phyloP scores from a whole-genome alignment of 2,797 vertebrate species.

The Sternotherus odoratus region DNA sequence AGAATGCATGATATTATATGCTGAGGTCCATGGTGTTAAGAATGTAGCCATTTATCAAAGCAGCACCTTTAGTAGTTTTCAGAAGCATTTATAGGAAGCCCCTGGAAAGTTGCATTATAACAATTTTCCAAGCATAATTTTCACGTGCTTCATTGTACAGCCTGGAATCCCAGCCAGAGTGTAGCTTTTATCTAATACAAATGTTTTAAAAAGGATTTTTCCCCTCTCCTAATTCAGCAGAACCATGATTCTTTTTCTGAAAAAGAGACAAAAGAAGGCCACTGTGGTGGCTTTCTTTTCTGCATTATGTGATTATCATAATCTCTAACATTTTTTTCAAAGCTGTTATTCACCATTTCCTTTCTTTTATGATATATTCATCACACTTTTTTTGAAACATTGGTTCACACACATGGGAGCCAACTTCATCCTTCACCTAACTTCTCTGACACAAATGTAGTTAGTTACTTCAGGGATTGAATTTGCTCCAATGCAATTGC shows the following conservation, averaged over 20 bases:
- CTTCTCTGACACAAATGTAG: not conserved
- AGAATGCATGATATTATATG: slow-evolving; percentile 57
- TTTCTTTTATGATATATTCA: not conserved
- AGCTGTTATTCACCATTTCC: not conserved
- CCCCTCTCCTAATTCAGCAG: slow-evolving; percentile 2
- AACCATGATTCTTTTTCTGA: not conserved
- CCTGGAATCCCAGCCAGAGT: slow-evolving; percentile 21
- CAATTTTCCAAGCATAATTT: not conserved
- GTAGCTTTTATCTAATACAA: slow-evolving; percentile 27
- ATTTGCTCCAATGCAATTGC: not conserved
- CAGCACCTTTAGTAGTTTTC: slow-evolving; percentile 40
- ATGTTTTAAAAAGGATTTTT: not conserved
- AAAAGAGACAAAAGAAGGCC: not conserved
- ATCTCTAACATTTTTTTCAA: not conserved
- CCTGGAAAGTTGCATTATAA: slow-evolving; percentile 52
- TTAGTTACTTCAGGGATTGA: not conserved
- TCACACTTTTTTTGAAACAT: not conserved
- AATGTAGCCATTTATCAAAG: slow-evolving; percentile 61
- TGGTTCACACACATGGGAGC: not conserved
- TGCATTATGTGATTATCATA: not conserved
- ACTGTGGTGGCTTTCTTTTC: not conserved
- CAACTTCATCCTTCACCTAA: not conserved
- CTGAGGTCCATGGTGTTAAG: slow-evolving; percentile 44
- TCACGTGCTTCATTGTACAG: slow-evolving; percentile 16
- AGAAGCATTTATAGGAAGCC: slow-evolving; percentile 54